These are phyloP conservation scores for Exocentrus adspersus DNA, from an alignment of 2,888 invertebrate genomes.

Conservation along the genomic window DNA sequence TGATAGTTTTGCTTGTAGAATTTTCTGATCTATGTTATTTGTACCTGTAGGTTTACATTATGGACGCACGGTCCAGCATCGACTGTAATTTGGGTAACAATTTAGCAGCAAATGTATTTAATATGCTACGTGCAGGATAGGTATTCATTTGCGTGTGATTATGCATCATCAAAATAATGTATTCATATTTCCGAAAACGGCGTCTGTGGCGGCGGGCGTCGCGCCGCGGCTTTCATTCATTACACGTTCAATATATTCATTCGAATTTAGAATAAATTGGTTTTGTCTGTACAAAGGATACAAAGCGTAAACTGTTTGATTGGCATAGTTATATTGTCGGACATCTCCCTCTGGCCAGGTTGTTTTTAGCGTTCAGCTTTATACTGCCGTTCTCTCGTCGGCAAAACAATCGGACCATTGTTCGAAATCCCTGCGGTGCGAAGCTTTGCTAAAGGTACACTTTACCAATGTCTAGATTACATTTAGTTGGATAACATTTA, in stretches of 20 bases:
- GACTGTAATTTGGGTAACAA: conserved; percentile 4
- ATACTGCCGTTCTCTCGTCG: conserved; percentile 32
- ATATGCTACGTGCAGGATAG: conserved; percentile 17
- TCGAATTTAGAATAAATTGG: conserved; percentile 49
- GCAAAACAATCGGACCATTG: conserved; percentile 47
- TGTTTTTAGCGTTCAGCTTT: conserved; percentile 34
- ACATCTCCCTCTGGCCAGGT: conserved; percentile 37
- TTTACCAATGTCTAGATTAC: conserved; percentile 42
- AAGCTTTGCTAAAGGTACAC: conserved; percentile 41
- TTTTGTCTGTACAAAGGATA: conserved; percentile 49
- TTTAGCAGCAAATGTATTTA: conserved; percentile 9
- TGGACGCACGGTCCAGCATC: too few relatives aligned
- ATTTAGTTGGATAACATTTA: conserved; percentile 39
- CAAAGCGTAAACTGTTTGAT: conserved; percentile 55
- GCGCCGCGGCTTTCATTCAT: conserved; percentile 29
- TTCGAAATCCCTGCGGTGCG: conserved; percentile 47
- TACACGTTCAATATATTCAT: conserved; percentile 41
- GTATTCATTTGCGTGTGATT: conserved; percentile 22
- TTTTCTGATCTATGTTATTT: too few relatives aligned
- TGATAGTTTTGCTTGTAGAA: too few relatives aligned
- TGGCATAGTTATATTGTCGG: conserved; percentile 53
- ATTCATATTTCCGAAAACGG: conserved; percentile 44
- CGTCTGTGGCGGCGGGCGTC: conserved; percentile 27
- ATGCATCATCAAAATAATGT: conserved; percentile 41
- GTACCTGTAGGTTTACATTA: too few relatives aligned